These are phyloP conservation scores for Amphibalanus amphitrite DNA, from an alignment of 1,140 invertebrate genomes.

Conservation along the genomic window DNA sequence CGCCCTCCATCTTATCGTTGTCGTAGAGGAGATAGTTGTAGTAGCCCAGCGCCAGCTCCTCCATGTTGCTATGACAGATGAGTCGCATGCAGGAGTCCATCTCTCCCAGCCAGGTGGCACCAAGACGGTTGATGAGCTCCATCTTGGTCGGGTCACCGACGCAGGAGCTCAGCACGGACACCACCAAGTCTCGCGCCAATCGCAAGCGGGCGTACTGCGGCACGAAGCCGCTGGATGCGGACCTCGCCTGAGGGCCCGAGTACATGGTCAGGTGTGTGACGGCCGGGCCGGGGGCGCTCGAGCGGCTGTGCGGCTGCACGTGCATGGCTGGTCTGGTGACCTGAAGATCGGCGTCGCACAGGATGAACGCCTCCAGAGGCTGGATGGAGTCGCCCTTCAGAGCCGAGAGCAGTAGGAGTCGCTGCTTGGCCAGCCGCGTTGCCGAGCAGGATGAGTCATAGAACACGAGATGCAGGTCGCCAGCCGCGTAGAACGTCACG, in stretches of 20 bases:
- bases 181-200: background rate
- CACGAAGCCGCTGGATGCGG: background rate
- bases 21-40: constrained; percentile 1
- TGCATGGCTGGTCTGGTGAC: background rate
- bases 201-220: background rate
- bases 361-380: constrained; percentile 4
- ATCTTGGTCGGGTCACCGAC: constrained; percentile 3
- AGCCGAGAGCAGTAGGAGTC: background rate
- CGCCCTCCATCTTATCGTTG: background rate
- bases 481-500: constrained; percentile 3
- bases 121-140: constrained; percentile 3
- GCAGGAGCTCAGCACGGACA: constrained; percentile 1
- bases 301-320: background rate
- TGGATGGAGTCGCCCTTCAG: background rate
- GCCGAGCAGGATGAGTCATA: background rate
- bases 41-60: background rate
- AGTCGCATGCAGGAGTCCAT: background rate
- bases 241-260: constrained; percentile 3
- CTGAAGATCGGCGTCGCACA: background rate
- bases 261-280: constrained; percentile 2
- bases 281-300: background rate
- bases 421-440: background rate
- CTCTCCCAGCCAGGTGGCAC: background rate
- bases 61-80: background rate
- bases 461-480: constrained; percentile 3